A percentile compares a stretch with the other conserved stretches of the same genome.
Conservation (phyloP, 2,113 vertebrate species). For the Corvus moneduloides region DNA sequence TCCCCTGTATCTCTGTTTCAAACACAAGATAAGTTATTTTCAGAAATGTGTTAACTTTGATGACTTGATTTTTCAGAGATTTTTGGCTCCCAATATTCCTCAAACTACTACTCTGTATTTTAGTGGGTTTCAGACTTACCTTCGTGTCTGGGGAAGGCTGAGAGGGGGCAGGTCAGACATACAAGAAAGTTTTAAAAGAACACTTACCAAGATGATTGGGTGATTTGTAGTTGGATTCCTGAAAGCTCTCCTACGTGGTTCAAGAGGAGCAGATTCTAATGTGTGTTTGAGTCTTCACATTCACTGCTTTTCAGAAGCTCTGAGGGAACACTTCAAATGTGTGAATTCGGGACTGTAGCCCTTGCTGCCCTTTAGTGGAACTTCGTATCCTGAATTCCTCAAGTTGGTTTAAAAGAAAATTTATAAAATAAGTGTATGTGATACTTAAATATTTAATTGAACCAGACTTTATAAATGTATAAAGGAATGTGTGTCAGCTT, state of each 20-base stretch:
- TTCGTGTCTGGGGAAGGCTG: neutral
- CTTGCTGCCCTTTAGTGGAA: neutral
- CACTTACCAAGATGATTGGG: neutral
- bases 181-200: neutral
- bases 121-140: neutral
- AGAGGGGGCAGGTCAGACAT: neutral
- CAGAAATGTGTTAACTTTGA: neutral
- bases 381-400: neutral
- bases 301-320: neutral
- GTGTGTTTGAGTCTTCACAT: neutral
- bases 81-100: neutral
- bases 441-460: neutral
- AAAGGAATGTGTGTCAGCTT: neutral
- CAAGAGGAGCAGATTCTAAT: neutral
- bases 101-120: neutral
- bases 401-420: neutral
- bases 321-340: neutral
- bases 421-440: neutral
- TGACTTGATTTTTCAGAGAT: neutral
- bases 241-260: neutral
- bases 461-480: neutral
- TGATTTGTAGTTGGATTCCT: neutral
- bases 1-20: accelerated
- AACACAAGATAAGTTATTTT: neutral
- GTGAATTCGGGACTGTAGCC: neutral